Conservation (phyloP, 2,113 vertebrate genomes). For the Meleagris gallopavo region DNA sequence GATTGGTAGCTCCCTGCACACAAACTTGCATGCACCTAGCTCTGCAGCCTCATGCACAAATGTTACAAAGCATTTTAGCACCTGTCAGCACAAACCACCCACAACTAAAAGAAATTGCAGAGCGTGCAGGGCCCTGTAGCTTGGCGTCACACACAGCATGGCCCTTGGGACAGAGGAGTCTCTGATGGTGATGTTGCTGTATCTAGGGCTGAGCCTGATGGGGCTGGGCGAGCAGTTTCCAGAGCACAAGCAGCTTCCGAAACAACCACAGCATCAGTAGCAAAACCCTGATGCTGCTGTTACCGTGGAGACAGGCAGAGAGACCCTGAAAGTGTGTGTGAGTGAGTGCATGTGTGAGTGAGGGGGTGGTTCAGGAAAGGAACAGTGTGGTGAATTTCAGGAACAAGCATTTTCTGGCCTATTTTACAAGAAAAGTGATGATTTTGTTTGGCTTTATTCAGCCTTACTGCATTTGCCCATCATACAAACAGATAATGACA, state of each 20-base stretch:
- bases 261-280: not conserved
- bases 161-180: fast-evolving
- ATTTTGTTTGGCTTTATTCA: not conserved
- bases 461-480: constrained; percentile 14
- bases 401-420: not conserved
- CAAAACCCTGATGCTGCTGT: constrained; percentile 41
- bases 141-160: not conserved
- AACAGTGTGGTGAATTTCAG: not conserved
- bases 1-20: not conserved
- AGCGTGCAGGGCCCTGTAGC: fast-evolving
- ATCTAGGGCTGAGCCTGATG: not conserved
- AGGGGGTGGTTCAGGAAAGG: not conserved
- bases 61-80: not conserved
- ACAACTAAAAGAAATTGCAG: not conserved
- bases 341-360: not conserved
- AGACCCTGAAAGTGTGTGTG: fast-evolving
- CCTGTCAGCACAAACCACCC: not conserved
- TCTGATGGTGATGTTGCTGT: not conserved
- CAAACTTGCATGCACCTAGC: not conserved
- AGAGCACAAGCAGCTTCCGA: constrained; percentile 53
- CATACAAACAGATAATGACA: constrained; percentile 7
- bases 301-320: constrained; percentile 72
- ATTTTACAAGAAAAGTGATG: constrained; percentile 31
- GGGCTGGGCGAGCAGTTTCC: not conserved
- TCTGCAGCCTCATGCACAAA: not conserved